Conservation (phyloP, 2,888 invertebrate genomes). For the Patella ulyssiponensis region DNA sequence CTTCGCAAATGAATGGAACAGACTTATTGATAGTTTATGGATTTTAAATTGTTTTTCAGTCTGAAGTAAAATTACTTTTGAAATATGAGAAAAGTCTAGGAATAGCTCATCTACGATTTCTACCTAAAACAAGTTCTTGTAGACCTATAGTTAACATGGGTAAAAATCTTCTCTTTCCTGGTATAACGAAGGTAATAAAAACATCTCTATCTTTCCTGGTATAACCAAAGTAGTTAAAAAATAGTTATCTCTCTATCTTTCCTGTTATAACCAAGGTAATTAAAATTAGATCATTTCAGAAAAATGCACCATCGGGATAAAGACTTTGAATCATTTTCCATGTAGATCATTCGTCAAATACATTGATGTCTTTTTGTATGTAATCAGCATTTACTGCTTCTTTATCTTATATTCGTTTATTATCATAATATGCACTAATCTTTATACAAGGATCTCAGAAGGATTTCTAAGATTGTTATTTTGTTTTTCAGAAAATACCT, state of each 20-base stretch:
- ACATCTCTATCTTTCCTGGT: neutral
- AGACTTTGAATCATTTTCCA: too few species aligned
- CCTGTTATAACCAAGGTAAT: constrained; percentile 20
- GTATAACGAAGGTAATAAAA: constrained; percentile 17
- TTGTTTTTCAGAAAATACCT: constrained; percentile 43
- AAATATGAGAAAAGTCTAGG: constrained; percentile 47
- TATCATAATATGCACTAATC: too few species aligned
- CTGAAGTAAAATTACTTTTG: constrained; percentile 31
- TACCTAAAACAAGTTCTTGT: constrained; percentile 61
- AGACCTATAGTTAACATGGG: constrained; percentile 65
- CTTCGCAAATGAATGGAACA: too few species aligned
- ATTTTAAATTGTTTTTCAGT: constrained; percentile 23
- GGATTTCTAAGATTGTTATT: too few species aligned
- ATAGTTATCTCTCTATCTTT: neutral
- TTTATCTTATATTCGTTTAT: too few species aligned
- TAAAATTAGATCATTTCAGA: too few species aligned
- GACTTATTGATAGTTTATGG: neutral
- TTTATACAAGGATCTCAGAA: too few species aligned
- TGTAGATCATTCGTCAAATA: too few species aligned
- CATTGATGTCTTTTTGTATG: too few species aligned
- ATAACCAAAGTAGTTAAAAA: neutral
- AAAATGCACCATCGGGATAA: too few species aligned
- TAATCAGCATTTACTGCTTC: too few species aligned
- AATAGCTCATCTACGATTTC: constrained; percentile 57
- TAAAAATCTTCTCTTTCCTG: constrained; percentile 20